phyloP scores from a whole-genome alignment of 2,797 vertebrate genomes.

The Neoniphon sammara region DNA sequence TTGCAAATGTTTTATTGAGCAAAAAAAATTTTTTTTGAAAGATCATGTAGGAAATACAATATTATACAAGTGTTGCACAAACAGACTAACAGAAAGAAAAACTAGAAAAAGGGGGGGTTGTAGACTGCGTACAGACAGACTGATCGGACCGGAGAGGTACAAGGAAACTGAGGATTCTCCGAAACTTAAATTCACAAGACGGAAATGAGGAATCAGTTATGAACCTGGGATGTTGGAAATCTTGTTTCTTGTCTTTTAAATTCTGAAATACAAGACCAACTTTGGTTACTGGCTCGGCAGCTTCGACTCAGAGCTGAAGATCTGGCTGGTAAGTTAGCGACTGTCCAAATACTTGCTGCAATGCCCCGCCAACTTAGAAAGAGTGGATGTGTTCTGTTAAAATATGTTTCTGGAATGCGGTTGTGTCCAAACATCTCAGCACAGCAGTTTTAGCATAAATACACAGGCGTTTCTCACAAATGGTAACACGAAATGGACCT shows the following conservation, averaged over 20 bases:
- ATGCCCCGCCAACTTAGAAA: neutral
- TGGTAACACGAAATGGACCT: conserved; percentile 25
- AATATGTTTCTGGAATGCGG: conserved; percentile 7
- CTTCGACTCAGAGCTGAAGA: neutral
- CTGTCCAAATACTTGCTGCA: neutral
- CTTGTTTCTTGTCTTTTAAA: neutral
- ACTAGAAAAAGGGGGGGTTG: conserved; percentile 59
- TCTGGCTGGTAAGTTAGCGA: neutral
- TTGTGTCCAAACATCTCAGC: conserved; percentile 8
- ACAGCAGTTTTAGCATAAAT: neutral
- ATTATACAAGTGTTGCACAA: conserved; percentile 75
- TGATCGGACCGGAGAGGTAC: neutral
- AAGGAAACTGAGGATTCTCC: conserved; percentile 1
- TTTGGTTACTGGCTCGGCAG: neutral
- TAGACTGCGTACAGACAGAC: conserved; percentile 39
- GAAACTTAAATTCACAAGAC: conserved; percentile 28
- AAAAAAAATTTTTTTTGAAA: conserved; percentile 73
- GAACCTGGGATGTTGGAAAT: neutral
- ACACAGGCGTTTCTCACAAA: conserved; percentile 32
- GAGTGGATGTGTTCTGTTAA: neutral
- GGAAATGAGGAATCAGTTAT: conserved; percentile 16
- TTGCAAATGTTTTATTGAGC: conserved; percentile 77
- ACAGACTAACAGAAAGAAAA: conserved; percentile 67
- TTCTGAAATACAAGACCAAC: neutral
- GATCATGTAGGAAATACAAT: conserved; percentile 79